These are phyloP conservation scores for Syngnathus floridae DNA, from an alignment of 2,113 vertebrate genomes.

Conservation along the genomic window DNA sequence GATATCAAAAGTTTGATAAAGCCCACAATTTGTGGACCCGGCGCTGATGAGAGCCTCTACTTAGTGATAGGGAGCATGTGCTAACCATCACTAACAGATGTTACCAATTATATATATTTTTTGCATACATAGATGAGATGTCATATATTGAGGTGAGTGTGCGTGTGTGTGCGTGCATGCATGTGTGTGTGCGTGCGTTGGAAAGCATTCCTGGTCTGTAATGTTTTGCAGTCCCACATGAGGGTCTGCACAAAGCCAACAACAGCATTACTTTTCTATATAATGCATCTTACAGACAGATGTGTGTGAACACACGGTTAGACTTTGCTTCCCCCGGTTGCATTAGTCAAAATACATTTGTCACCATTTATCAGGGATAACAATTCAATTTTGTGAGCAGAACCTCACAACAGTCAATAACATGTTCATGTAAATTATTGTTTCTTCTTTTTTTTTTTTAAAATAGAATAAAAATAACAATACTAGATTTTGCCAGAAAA, in stretches of 20 bases:
- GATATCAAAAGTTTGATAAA: background rate
- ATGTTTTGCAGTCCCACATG: slow-evolving; percentile 27
- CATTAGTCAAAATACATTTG: slow-evolving; percentile 11
- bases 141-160: slow-evolving; percentile 25
- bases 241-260: slow-evolving; percentile 39
- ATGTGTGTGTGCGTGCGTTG: background rate
- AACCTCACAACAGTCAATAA: background rate
- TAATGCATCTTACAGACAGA: slow-evolving; percentile 18
- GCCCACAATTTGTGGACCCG: slow-evolving; percentile 28
- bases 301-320: slow-evolving; percentile 8
- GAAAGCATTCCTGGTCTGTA: slow-evolving; percentile 48
- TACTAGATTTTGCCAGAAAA: background rate
- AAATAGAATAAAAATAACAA: background rate
- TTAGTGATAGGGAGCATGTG: slow-evolving; percentile 25
- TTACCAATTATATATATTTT: background rate
- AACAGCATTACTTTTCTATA: slow-evolving; percentile 24
- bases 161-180: too few relatives aligned
- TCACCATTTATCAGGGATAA: background rate
- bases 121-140: slow-evolving; percentile 18
- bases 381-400: background rate
- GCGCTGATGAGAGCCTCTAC: slow-evolving; percentile 14
- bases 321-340: slow-evolving; percentile 21
- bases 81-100: slow-evolving; percentile 27
- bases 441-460: background rate
- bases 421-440: background rate